These are phyloP conservation scores for Poeciliopsis turrubarensis DNA, from an alignment of 2,113 vertebrate genomes.

Conservation along the genomic window DNA sequence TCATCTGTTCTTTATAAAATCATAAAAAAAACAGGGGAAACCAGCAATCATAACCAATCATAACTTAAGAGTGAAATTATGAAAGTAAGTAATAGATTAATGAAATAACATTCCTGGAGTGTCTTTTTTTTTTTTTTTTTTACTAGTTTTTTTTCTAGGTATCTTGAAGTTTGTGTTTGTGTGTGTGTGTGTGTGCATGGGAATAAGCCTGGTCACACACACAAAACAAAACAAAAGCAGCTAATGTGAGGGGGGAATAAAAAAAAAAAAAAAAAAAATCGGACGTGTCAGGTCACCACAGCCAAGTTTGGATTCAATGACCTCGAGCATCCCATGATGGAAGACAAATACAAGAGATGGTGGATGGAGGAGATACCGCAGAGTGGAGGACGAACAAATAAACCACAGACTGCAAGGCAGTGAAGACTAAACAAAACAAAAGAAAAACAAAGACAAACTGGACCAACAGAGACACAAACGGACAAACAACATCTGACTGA, in stretches of 20 bases:
- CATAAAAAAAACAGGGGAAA: neutral
- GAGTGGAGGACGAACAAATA: neutral
- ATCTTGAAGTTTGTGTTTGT: neutral
- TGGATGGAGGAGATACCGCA: neutral
- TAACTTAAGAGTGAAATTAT: neutral
- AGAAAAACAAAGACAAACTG: neutral
- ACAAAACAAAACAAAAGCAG: constrained; percentile 38
- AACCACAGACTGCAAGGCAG: neutral
- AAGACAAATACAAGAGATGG: neutral
- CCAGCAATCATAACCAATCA: neutral
- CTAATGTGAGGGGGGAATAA: neutral
- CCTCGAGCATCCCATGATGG: neutral
- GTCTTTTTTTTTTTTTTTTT: neutral
- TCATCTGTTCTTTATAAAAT: neutral
- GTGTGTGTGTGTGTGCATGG: constrained; percentile 4
- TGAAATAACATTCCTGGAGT: neutral
- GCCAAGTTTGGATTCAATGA: constrained; percentile 8
- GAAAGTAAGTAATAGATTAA: neutral
- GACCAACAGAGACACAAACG: neutral
- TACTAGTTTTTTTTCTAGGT: neutral
- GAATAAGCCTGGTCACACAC: constrained; percentile 16
- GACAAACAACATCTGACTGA: neutral
- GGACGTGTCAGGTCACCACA: neutral
- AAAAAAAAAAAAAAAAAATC: neutral
- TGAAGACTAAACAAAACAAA: constrained; percentile 13